Conservation (phyloP, 2,797 vertebrate species). For the Trematomus bernacchii region DNA sequence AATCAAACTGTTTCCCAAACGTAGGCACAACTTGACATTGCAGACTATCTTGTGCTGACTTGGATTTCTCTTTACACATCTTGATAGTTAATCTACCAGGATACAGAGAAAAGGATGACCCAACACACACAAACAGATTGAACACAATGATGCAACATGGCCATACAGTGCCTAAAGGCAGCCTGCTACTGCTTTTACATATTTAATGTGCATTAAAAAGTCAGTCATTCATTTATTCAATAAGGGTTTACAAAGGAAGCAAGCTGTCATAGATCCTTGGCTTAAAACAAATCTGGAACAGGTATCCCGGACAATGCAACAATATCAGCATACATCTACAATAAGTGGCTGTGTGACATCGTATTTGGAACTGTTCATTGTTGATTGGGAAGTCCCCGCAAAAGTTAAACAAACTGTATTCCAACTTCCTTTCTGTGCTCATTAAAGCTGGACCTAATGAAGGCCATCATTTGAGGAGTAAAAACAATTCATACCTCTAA, state of each 20-base stretch:
- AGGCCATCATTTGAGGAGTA: background rate
- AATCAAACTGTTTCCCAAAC: background rate
- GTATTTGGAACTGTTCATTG: background rate
- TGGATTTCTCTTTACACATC: constrained; percentile 9
- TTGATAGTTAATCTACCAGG: background rate
- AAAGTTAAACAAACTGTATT: background rate
- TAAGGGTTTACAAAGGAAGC: too few species aligned
- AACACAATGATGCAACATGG: too few species aligned
- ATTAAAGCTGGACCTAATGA: constrained; percentile 7
- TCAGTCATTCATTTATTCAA: too few species aligned
- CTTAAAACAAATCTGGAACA: background rate
- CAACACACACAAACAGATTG: too few species aligned
- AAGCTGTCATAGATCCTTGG: too few species aligned
- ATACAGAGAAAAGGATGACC: too few species aligned
- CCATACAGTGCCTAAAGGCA: too few species aligned
- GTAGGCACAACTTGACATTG: background rate
- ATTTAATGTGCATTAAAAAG: too few species aligned
- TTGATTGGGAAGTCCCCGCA: background rate
- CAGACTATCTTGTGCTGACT: background rate
- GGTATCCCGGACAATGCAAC: too few species aligned
- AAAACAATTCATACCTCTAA: background rate
- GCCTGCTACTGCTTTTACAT: too few species aligned
- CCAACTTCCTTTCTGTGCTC: background rate
- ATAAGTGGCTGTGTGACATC: background rate
- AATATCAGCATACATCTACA: background rate